Base-by-base conservation (phyloP, 2,888 invertebrate species). In the Heliconius aoede region DNA sequence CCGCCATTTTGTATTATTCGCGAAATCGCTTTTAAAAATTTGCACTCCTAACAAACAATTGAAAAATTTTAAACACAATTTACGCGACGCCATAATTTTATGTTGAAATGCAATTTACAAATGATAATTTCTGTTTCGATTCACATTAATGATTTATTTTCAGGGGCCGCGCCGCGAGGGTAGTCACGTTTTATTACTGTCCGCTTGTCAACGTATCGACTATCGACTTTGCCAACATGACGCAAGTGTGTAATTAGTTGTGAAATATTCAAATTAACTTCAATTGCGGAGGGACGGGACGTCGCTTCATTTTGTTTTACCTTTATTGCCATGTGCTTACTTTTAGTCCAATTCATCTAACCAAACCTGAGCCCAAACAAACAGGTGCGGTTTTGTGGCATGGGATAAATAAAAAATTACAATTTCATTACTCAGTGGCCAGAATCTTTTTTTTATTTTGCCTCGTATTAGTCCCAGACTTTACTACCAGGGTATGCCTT, bases 51-150 rank as follows among this genome's bases (percentile, higher is more conserved):
- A 40, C 21, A 79, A 81, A 80, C 80, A 76, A 78, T 80, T 73
- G 78, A 80, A 79, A 77, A 76, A 75, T 76, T 78, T 77, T 79
- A 76, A 80, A 76, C 77, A 65, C 74, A 73, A 79, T 78, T 75
- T 77, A 77, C 72, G 76, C 40, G 62, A 26, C 64, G 60, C 80
- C 78, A 79, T 80, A 73, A 78, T 78, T 80, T 80, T 80, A 77
- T 76, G 81, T 81, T 80, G 76, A 79, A 79, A 81, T 64, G 73
- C 80, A 80, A 79, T 79, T 78, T 71, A 73, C 78, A 74, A 67
- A 75, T 78, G 46, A 73, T 72, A 73, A 78, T 76, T 79, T 74
- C 55, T 74, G 80, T 76, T 71, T 76, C 73, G 74, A 72, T 76
- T 55, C 76, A 73, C 76, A 78, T 77, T 75, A 78, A 78, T 77